Evolutionary conservation across 1,140 invertebrate species (phyloP).

Genomic region (Halictus rubicundus): DNA sequence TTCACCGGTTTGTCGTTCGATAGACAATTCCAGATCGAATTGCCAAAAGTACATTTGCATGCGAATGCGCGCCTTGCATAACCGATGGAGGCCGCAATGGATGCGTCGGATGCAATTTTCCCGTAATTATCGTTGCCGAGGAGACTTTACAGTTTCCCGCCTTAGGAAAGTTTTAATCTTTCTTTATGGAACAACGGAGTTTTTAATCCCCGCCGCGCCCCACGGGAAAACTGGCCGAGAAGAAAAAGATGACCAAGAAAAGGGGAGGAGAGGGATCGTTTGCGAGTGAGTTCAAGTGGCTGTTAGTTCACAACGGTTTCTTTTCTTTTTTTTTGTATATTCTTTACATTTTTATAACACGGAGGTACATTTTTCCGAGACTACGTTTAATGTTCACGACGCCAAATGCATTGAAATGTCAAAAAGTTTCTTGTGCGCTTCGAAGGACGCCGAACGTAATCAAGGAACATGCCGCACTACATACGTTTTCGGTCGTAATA

Average conservation of each 20-base stretch:
- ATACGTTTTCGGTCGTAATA: background rate
- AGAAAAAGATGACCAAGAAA: background rate
- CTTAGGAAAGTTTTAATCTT: constrained; percentile 4
- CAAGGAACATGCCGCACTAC: constrained; percentile 40
- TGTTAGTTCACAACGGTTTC: too few relatives aligned
- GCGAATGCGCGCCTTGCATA: background rate
- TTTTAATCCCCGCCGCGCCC: background rate
- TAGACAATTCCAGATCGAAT: background rate
- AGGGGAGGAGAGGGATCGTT: background rate
- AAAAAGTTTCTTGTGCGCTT: constrained; percentile 45
- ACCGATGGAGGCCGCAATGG: background rate
- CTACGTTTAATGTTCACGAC: background rate
- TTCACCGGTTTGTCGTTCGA: background rate
- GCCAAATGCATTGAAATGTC: constrained; percentile 16
- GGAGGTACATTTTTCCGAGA: constrained; percentile 22
- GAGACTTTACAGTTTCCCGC: background rate
- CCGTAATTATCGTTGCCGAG: constrained; percentile 21
- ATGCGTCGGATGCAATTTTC: background rate
- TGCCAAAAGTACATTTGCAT: constrained; percentile 1
- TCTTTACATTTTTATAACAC: constrained; percentile 40
- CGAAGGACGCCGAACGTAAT: constrained; percentile 6
- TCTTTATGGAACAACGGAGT: background rate
- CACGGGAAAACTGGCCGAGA: background rate
- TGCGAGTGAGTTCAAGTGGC: background rate
- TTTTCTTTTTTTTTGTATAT: constrained; percentile 25